These are phyloP conservation scores for Oeneis ivallda DNA, from an alignment of 2,888 invertebrate genomes.

Conservation along the genomic window DNA sequence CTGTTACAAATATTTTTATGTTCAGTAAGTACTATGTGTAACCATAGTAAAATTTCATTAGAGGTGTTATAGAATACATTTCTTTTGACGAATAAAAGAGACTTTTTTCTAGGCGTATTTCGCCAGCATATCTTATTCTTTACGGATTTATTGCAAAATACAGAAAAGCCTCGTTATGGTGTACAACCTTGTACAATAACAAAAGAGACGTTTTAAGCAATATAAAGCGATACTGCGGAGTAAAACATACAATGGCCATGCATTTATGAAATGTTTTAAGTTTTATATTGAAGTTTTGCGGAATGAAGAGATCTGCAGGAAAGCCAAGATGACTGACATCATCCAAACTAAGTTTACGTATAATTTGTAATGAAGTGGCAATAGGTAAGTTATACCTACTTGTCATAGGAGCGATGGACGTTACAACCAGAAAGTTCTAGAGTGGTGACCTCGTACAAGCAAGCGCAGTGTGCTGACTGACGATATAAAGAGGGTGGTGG, in stretches of 20 bases:
- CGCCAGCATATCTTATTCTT: slow-evolving; percentile 12
- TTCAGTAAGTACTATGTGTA: slow-evolving; percentile 4
- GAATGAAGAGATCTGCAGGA: too few relatives aligned
- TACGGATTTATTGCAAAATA: slow-evolving; percentile 16
- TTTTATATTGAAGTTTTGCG: not conserved
- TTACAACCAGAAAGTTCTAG: too few relatives aligned
- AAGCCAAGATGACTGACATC: too few relatives aligned
- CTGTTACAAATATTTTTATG: not conserved
- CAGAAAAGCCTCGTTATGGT: not conserved
- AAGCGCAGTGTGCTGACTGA: too few relatives aligned
- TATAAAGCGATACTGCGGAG: slow-evolving; percentile 2
- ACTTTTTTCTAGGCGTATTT: slow-evolving; percentile 10
- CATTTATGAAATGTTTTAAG: slow-evolving; percentile 1
- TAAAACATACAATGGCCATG: slow-evolving; percentile 8
- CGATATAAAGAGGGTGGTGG: too few relatives aligned
- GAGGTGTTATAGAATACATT: slow-evolving; percentile 18
- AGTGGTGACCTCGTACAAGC: too few relatives aligned
- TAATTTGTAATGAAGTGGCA: too few relatives aligned
- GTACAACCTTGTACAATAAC: too few relatives aligned
- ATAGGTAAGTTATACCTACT: too few relatives aligned
- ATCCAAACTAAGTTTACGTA: too few relatives aligned
- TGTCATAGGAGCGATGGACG: too few relatives aligned
- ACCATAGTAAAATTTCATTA: slow-evolving; percentile 8
- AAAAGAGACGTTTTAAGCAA: slow-evolving; percentile 14
- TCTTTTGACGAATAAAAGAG: slow-evolving; percentile 14